A percentile compares a stretch with the other conserved stretches of the same genome.
These are phyloP conservation scores for Lottia scabra DNA, from an alignment of 2,888 invertebrate genomes.

Conservation along the genomic window DNA sequence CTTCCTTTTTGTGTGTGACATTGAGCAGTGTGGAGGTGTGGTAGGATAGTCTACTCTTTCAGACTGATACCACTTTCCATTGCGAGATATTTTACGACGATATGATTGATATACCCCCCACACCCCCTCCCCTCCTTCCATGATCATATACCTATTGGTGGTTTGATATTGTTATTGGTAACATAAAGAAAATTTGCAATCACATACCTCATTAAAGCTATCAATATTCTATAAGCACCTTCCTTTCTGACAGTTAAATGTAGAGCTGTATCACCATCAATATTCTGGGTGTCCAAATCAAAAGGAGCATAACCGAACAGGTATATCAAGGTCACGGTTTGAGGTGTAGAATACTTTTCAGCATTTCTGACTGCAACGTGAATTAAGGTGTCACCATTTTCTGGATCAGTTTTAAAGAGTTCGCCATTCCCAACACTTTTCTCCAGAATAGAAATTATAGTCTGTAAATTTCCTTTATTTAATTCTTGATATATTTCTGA, in stretches of 20 bases:
- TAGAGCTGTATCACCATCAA: slow-evolving; percentile 53
- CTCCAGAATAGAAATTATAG: slow-evolving; percentile 32
- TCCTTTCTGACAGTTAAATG: slow-evolving; percentile 49
- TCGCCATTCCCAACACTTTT: slow-evolving; percentile 39
- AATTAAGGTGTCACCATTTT: slow-evolving; percentile 48
- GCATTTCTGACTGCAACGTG: slow-evolving; percentile 48
- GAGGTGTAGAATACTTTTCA: slow-evolving; percentile 38
- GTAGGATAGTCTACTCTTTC: too few species aligned
- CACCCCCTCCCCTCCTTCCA: too few species aligned
- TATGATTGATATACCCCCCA: too few species aligned
- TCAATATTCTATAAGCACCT: slow-evolving; percentile 47
- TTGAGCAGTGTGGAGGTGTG: too few species aligned
- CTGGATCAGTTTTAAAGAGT: slow-evolving; percentile 40
- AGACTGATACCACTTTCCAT: too few species aligned
- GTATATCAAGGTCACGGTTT: slow-evolving; percentile 53
- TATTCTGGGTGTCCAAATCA: slow-evolving; percentile 51
- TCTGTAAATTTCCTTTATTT: slow-evolving; percentile 4
- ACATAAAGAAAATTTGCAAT: too few species aligned
- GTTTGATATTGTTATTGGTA: too few species aligned
- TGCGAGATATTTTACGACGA: too few species aligned
- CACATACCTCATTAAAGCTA: slow-evolving; percentile 55
- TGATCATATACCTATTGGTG: too few species aligned
- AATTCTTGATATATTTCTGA: too few species aligned
- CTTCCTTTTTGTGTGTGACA: too few species aligned
- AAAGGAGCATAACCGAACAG: slow-evolving; percentile 51